Evolutionary conservation across 2,113 vertebrate species (phyloP), one percentile per base, ranked within the genome.

Genomic region (Cynocephalus volans): DNA sequence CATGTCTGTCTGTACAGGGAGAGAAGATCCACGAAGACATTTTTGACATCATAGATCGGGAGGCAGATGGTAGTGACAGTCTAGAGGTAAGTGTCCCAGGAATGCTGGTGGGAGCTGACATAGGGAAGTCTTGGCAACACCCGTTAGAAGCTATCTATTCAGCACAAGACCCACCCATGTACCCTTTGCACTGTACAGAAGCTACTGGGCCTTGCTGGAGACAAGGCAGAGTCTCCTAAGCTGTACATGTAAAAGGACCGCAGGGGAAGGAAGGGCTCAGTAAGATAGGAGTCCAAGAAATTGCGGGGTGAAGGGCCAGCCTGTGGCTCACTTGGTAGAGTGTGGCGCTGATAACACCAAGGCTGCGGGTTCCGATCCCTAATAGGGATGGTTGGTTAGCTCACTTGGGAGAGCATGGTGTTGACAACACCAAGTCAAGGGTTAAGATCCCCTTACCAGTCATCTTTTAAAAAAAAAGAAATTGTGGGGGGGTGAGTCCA

Each of bases 1-100:
- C 41, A 41, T 41, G 41, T 41, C 5, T 92, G 24, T 96, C 72
- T 94, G 4, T 96, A 72, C 96, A 99, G 99, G 99, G 99, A 54
- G 99, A 99, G 97, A 99, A 99, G 98, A 99, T 99, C 97, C 99
- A 99, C 0, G 99, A 99, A 94, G 99, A 99, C 97, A 99, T 99
- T 97, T 99, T 99, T 98, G 99, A 99, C 98, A 99, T 99, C 97
- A 99, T 99, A 92, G 99, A 99, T 98, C 98, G 99, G 96, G 99
- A 99, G 92, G 99, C 99, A 91, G 99, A 99, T 96, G 99, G 99
- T 58, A 99, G 99, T 18, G 99, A 99, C 99, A 99, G 99, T 95
- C 98, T 99, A 97, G 99, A 99, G 99, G 99, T 99, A 98, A 99
- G 99, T 97, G 60, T 85, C 75, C 2, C 19, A 1, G 12, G 17